phyloP scores from a whole-genome alignment of 2,888 invertebrate species.

The Nymphalis polychloros region DNA sequence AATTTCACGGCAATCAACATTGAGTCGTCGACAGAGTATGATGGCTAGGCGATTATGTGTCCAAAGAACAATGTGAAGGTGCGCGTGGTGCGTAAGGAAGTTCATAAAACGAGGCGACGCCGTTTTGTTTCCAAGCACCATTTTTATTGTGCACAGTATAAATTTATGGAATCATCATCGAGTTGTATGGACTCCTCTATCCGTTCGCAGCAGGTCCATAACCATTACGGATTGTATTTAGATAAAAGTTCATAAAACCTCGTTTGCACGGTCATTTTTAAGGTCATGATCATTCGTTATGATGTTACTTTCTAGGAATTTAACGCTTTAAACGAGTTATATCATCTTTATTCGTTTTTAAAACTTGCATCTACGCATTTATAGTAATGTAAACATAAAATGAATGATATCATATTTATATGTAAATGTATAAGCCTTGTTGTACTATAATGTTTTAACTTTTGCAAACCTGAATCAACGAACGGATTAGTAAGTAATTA shows the following conservation, averaged over 20 bases:
- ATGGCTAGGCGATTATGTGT: slow-evolving; percentile 16
- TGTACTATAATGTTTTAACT: too few relatives aligned
- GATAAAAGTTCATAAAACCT: slow-evolving; percentile 72
- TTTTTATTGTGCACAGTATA: slow-evolving; percentile 80
- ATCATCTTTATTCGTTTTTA: neutral
- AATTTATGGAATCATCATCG: slow-evolving; percentile 81
- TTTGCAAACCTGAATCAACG: too few relatives aligned
- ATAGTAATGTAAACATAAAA: neutral
- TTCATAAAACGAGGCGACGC: slow-evolving; percentile 75
- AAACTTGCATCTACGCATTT: neutral
- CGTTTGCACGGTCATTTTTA: slow-evolving; percentile 50
- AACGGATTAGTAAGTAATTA: too few relatives aligned
- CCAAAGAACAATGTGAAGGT: slow-evolving; percentile 58
- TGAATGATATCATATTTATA: too few relatives aligned
- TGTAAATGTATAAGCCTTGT: too few relatives aligned
- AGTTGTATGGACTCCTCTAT: slow-evolving; percentile 77
- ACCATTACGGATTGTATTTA: slow-evolving; percentile 76
- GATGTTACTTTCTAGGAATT: slow-evolving; percentile 21
- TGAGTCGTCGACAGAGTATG: slow-evolving; percentile 46
- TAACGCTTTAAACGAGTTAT: neutral
- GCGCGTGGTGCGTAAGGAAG: slow-evolving; percentile 45
- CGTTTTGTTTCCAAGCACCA: slow-evolving; percentile 70
- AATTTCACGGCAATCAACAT: slow-evolving; percentile 70
- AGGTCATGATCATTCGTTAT: slow-evolving; percentile 18
- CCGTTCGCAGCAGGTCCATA: slow-evolving; percentile 72